phyloP scores from a whole-genome alignment of 2,888 invertebrate genomes.

The Lochmaea crataegi region DNA sequence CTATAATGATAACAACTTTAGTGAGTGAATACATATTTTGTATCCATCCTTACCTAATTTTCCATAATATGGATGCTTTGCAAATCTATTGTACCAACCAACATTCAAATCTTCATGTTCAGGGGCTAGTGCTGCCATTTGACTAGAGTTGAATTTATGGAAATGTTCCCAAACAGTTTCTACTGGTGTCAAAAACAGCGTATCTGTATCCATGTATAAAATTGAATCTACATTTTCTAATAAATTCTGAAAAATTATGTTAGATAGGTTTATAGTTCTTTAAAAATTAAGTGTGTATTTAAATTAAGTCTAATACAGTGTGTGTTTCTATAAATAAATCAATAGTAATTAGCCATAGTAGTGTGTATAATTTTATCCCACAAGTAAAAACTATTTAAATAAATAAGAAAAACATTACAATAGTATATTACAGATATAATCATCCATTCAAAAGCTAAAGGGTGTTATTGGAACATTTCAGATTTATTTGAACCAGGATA shows the following conservation, averaged over 20 bases:
- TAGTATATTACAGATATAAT: too few species aligned
- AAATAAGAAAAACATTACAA: too few species aligned
- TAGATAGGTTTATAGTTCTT: too few species aligned
- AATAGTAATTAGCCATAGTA: too few species aligned
- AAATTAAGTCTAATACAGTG: too few species aligned
- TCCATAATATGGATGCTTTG: conserved; percentile 94
- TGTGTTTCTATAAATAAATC: too few species aligned
- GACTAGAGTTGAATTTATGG: conserved; percentile 81
- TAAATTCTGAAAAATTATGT: conserved; percentile 80
- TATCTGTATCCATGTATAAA: conserved; percentile 93
- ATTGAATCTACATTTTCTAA: conserved; percentile 84
- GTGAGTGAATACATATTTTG: background rate
- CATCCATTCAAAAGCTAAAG: too few species aligned
- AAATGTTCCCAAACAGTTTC: conserved; percentile 89
- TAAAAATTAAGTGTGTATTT: too few species aligned
- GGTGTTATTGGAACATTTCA: too few species aligned
- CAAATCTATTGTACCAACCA: conserved; percentile 97
- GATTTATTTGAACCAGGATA: too few species aligned
- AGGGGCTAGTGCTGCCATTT: conserved; percentile 87
- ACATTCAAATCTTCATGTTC: conserved; percentile 94
- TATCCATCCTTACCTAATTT: conserved; percentile 71
- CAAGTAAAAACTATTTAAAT: too few species aligned
- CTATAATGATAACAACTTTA: background rate
- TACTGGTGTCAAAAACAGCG: conserved; percentile 85
- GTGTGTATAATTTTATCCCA: too few species aligned